A percentile compares a stretch with the other conserved stretches of the same genome.
Evolutionary conservation across 2,888 invertebrate genomes (phyloP).

Genomic region (Gnatocerus cornutus): DNA sequence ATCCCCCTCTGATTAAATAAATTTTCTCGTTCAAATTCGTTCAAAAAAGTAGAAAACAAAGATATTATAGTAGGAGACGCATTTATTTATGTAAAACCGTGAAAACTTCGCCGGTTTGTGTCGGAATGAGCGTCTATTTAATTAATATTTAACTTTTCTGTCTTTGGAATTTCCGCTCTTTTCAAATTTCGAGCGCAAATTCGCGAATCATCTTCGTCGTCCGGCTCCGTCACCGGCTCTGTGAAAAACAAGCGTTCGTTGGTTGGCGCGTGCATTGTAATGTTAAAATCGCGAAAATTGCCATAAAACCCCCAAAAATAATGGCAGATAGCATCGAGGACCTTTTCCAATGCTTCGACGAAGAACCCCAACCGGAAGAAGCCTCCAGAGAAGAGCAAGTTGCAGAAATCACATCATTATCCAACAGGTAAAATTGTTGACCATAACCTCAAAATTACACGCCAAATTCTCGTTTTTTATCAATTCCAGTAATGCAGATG

Average conservation of each 20-base stretch:
- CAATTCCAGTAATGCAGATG: constrained; percentile 54
- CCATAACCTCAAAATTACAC: constrained; percentile 60
- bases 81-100: too few species aligned
- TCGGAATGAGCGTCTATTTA: too few species aligned
- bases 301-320: constrained; percentile 11
- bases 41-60: too few species aligned
- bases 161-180: too few species aligned
- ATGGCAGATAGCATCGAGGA: constrained; percentile 69
- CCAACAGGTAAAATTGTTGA: constrained; percentile 55
- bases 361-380: constrained; percentile 56
- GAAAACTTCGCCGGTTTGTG: too few species aligned
- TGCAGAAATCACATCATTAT: constrained; percentile 27
- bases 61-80: too few species aligned
- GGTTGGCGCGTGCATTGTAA: constrained; percentile 38
- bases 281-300: constrained; percentile 19
- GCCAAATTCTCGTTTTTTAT: constrained; percentile 47
- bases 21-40: too few species aligned
- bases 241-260: constrained; percentile 36
- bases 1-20: too few species aligned
- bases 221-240: constrained; percentile 7
- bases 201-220: constrained; percentile 3
- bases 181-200: constrained; percentile 26
- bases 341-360: constrained; percentile 69
- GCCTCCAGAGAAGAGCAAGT: constrained; percentile 49
- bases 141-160: too few species aligned